These are phyloP conservation scores for Hozukius guyotensis DNA, from an alignment of 2,797 vertebrate species.

Conservation along the genomic window DNA sequence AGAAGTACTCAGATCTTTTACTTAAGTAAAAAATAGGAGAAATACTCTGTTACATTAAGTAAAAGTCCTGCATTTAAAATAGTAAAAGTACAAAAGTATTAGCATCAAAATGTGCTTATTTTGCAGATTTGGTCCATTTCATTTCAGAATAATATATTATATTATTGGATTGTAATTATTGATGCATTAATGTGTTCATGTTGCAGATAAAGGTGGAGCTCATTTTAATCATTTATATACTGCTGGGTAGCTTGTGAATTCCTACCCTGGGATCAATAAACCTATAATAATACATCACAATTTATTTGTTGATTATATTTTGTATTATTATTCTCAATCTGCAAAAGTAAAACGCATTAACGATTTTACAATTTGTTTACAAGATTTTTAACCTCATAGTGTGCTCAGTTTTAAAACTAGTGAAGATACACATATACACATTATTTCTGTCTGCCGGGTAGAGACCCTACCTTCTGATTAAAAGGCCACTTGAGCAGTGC, in stretches of 20 bases:
- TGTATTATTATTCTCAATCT: not conserved
- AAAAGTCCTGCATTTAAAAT: too few relatives aligned
- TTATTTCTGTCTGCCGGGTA: not conserved
- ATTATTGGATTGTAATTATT: not conserved
- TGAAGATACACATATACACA: not conserved
- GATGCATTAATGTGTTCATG: not conserved
- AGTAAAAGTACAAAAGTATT: too few relatives aligned
- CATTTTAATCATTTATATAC: not conserved
- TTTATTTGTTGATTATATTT: not conserved
- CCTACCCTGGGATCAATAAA: not conserved
- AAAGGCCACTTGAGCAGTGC: conserved; percentile 97
- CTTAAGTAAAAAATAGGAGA: too few relatives aligned
- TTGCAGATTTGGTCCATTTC: too few relatives aligned
- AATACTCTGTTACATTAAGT: too few relatives aligned
- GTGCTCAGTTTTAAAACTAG: too few relatives aligned
- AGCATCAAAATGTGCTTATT: too few relatives aligned
- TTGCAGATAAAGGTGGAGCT: not conserved
- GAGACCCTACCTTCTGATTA: conserved; percentile 91
- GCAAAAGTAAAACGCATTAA: too few relatives aligned
- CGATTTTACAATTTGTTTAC: too few relatives aligned
- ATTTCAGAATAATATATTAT: not conserved
- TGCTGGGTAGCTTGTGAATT: not conserved
- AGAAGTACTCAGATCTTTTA: too few relatives aligned
- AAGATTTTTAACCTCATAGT: too few relatives aligned
- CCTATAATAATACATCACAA: not conserved